phyloP scores from a whole-genome alignment of 1,140 invertebrate genomes.

The Artemia franciscana region DNA sequence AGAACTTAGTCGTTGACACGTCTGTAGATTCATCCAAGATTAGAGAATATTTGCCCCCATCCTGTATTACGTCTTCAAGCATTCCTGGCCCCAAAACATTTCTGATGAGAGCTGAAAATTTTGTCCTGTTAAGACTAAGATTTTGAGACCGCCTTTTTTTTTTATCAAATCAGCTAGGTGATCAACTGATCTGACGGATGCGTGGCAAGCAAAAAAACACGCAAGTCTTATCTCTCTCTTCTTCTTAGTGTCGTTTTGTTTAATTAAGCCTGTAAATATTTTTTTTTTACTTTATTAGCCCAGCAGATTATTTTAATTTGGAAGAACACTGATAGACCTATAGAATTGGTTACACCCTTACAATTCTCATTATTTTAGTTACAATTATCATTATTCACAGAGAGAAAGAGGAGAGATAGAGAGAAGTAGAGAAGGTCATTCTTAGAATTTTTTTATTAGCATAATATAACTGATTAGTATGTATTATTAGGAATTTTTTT shows the following conservation, averaged over 20 bases:
- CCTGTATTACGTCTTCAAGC: neutral
- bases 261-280: neutral
- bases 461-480: neutral
- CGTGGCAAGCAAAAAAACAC: neutral
- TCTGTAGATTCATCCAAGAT: neutral
- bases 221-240: neutral
- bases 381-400: neutral
- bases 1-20: neutral
- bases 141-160: neutral
- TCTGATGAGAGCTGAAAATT: neutral
- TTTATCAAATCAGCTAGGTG: neutral
- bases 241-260: neutral
- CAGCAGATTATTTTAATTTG: neutral
- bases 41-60: neutral
- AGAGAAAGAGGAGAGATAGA: neutral
- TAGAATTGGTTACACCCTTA: neutral
- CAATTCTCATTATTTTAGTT: neutral
- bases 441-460: neutral
- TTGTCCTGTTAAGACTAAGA: neutral
- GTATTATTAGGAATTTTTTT: neutral
- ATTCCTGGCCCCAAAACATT: neutral
- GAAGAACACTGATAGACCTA: neutral
- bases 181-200: neutral
- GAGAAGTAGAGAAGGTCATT: neutral
- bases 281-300: neutral